Conservation (phyloP, 1,140 invertebrate species). For the Sitobion miscanthi region DNA sequence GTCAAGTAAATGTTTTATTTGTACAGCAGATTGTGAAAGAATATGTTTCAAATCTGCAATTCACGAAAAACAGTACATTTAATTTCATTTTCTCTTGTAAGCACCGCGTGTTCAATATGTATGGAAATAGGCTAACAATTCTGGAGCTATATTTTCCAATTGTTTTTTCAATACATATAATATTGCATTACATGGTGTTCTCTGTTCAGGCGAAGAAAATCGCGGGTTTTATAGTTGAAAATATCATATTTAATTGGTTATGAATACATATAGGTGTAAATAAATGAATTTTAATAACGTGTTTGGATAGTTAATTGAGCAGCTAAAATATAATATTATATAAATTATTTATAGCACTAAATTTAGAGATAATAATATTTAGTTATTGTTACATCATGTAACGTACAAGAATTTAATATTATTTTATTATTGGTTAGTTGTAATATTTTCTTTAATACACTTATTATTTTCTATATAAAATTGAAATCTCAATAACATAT, state of each 20-base stretch:
- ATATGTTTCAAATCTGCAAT: not conserved
- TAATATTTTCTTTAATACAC: too few species aligned
- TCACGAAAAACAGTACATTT: not conserved
- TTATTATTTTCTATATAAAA: too few species aligned
- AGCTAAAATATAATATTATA: too few species aligned
- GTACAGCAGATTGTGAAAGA: not conserved
- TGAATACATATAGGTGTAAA: not conserved
- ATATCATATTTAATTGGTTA: not conserved
- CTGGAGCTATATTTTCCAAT: not conserved
- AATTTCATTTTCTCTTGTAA: not conserved
- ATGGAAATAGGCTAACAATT: slow-evolving; percentile 9
- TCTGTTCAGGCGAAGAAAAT: not conserved
- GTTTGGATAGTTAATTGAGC: not conserved
- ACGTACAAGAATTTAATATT: too few species aligned
- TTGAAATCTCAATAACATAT: too few species aligned
- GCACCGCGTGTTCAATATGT: slow-evolving; percentile 5
- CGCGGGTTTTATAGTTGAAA: not conserved
- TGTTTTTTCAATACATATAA: not conserved
- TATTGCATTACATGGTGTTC: not conserved
- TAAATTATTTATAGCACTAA: not conserved
- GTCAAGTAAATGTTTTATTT: not conserved
- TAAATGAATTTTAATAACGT: not conserved
- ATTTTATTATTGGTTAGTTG: too few species aligned
- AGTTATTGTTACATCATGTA: not conserved
- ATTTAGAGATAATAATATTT: not conserved